Base-by-base conservation (phyloP, 2,797 vertebrate species). In the Myotis daubentonii region DNA sequence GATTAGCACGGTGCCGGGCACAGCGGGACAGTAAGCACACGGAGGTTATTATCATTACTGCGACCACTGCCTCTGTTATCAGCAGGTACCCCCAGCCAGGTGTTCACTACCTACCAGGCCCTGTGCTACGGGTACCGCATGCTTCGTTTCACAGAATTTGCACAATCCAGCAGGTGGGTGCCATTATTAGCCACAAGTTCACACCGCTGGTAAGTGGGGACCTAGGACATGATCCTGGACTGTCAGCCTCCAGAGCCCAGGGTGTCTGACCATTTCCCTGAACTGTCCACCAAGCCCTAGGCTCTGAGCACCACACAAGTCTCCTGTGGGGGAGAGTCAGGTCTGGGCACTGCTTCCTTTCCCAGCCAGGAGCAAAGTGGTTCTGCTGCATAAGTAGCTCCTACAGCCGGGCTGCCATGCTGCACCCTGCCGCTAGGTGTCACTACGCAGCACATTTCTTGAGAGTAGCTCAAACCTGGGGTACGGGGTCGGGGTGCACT, bases 381-480 rank as follows among this genome's bases (percentile, higher is more conserved):
- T 17, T 38, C 41, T 28, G 15, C 47, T 2, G 19, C 19, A 36
- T 23, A 41, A 47, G 30, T 28, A n/a, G 85, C 93, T 93, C 81
- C 22, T 62, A 95, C 0, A 93, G 94, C 94, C 84, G 92, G 90
- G 92, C 30, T 93, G 87, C 95, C 53, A 30, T 36, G 53, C 94
- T 33, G 30, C 9, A 13, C 0, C 28, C 19, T n/a, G 70, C 89
- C 96, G 94, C 87, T 44, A 91, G 93, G 89, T 81, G 91, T 41
- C 94, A 83, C 68, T 71, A 66, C 28, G 38, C 74, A 90, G 74
- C 65, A 28, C 23, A 11, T 47, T 44, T 75, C 76, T 53, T 60
- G 13, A 62, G 33, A 79, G 76, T 0, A 0, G 65, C 71, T 57
- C 44, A 23, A 17, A 33, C 28, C 57, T 5, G 3, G 3, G 20